phyloP scores from a whole-genome alignment of 2,888 invertebrate species.

The Acronicta leporina region DNA sequence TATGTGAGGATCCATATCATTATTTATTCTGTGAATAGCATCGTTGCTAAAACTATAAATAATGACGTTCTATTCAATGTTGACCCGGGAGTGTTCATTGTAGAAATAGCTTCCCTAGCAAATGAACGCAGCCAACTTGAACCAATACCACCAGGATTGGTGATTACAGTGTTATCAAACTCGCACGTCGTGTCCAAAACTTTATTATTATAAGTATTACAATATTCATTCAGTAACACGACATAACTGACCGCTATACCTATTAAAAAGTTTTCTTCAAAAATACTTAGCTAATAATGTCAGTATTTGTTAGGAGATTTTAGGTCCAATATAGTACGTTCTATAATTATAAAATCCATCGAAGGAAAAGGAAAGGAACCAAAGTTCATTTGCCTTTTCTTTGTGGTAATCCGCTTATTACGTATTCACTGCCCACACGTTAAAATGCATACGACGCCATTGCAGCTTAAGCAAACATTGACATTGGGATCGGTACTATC shows the following conservation, averaged over 20 bases:
- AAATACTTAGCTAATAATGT: constrained; percentile 7
- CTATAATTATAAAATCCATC: constrained; percentile 24
- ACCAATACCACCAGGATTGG: constrained; percentile 8
- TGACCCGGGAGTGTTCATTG: constrained; percentile 14
- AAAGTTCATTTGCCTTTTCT: constrained; percentile 56
- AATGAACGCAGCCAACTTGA: constrained; percentile 9
- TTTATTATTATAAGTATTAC: neutral
- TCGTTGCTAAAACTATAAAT: constrained; percentile 25
- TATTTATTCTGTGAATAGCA: constrained; percentile 5
- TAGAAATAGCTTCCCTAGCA: constrained; percentile 14
- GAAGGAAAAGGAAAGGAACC: constrained; percentile 21
- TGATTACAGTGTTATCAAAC: constrained; percentile 5
- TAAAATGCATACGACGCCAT: constrained; percentile 52
- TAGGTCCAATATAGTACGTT: constrained; percentile 1
- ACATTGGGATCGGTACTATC: neutral
- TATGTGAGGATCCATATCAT: constrained; percentile 5
- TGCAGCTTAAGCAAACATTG: constrained; percentile 30
- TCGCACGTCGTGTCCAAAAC: neutral
- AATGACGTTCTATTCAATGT: constrained; percentile 26
- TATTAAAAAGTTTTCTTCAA: neutral
- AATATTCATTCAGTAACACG: neutral
- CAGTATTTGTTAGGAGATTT: neutral
- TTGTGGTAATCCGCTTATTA: constrained; percentile 48
- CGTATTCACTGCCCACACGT: constrained; percentile 52
- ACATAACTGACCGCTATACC: no score